Conservation (phyloP, 2,888 invertebrate genomes). For the Campopleginae sp. region DNA sequence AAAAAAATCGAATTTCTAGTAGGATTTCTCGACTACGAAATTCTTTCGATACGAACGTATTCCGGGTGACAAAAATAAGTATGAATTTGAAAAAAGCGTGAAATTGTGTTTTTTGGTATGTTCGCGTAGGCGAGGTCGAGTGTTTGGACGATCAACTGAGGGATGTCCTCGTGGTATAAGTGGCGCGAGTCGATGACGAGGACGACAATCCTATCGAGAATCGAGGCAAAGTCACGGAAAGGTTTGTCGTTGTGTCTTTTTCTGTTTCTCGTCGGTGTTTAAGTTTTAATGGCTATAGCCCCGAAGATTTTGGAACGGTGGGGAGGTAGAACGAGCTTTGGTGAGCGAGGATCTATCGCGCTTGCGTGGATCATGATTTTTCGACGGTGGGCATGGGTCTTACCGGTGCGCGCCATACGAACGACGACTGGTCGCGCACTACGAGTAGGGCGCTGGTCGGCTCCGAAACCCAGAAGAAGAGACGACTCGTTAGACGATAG, state of each 20-base stretch:
- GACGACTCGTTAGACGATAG: slow-evolving; percentile 72
- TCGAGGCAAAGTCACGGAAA: slow-evolving; percentile 26
- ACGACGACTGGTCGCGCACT: slow-evolving; percentile 87
- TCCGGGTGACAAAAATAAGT: neutral
- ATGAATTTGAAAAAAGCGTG: slow-evolving; percentile 33
- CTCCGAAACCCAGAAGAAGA: slow-evolving; percentile 81
- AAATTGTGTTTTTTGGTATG: slow-evolving; percentile 24
- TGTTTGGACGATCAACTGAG: slow-evolving; percentile 52
- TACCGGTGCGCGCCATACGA: slow-evolving; percentile 86
- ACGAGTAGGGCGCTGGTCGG: slow-evolving; percentile 86
- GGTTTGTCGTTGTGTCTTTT: neutral
- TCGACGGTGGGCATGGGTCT: slow-evolving; percentile 80
- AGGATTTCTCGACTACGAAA: neutral
- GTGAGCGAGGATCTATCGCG: slow-evolving; percentile 75
- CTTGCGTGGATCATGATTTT: slow-evolving; percentile 80
- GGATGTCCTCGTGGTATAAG: slow-evolving; percentile 57
- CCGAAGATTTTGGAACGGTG: slow-evolving; percentile 30
- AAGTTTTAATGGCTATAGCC: slow-evolving; percentile 19
- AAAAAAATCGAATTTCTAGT: neutral
- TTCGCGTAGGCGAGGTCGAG: slow-evolving; percentile 53
- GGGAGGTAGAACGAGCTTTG: slow-evolving; percentile 38
- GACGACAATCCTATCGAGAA: slow-evolving; percentile 42
- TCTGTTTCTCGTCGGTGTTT: slow-evolving; percentile 11
- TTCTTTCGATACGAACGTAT: neutral
- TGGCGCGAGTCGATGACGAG: slow-evolving; percentile 50